Base-by-base conservation (phyloP, 2,113 vertebrate species). In the Carettochelys insculpta region DNA sequence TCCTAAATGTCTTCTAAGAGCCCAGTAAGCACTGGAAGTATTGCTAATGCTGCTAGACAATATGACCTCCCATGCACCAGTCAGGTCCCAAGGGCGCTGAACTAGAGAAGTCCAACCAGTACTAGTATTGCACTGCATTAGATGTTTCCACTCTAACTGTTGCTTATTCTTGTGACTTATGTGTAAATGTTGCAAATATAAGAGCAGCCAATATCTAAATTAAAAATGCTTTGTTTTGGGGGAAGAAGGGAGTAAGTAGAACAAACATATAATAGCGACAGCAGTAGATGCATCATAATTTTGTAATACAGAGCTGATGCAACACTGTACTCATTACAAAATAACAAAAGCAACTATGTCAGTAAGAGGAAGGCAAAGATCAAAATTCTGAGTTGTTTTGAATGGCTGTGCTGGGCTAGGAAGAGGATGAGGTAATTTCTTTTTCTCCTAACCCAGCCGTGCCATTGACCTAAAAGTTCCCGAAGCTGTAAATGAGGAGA, bases 121-220 rank as follows among this genome's bases (percentile, higher is more conserved):
- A 50, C 86, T 91, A 94, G 68, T 82, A 76, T 83, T 95, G 91
- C 95, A 95, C 80, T 45, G 41, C 51, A 48, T 95, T 94, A 93
- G 86, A 34, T 87, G n/a, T 93, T 95, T 95, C 88, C 34, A 71
- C 29, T 87, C 71, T 90, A 93, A 90, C 58, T 92, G 50, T 90
- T 87, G 27, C 29, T 93, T 95, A 45, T 43, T 95, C 34, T 47
- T 82, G 91, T 80, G 48, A 94, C 54, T 96, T 96, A 92, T 95
- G 84, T 29, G 71, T 89, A 93, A 92, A 95, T 94, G 77, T 27
- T 94, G 45, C 86, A 84, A 92, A 94, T 68, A 11, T 31, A 71
- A 85, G 51, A 92, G 78, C 80, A 77, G 53, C 86, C 89, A 92
- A 13, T 84, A 65, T 82, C 84, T 81, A 65, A 92, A 90, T 11